Base-by-base conservation (phyloP, 2,797 vertebrate genomes). In the Crypturellus tataupa region DNA sequence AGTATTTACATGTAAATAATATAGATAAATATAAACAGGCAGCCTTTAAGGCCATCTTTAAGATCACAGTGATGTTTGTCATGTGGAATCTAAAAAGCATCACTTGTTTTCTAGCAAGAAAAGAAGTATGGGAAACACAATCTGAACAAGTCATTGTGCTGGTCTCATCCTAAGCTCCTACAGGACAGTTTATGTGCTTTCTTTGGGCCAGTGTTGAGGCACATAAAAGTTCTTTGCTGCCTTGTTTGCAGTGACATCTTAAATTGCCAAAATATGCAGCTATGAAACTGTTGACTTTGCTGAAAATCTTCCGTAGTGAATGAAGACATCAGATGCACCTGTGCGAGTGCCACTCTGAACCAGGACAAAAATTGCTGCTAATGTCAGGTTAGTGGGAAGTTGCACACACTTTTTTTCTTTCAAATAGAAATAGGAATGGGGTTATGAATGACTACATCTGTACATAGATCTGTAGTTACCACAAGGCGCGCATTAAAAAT, bases 241-340 rank as follows among this genome's bases (percentile, higher is more conserved):
- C 69, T 87, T 94, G 59, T 81, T 91, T 90, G 72, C 58, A 37
- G 27, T 60, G 78, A 63, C 39, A 60, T 94, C 55, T 87, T 55
- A 83, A 73, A 64, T 86, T 87, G 49, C 23, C 81, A 91, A 94
- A 91, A 89, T 51, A 90, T 46, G 58, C 60, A 83, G 40, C 56
- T 80, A 89, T 12, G 51, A 93, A 94, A 81, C 33, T 29, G 5
- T 63, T 55, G 86, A 56, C 76, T 90, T 91, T 87, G 37, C 51
- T 85, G 79, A 71, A 93, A 94, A 92, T 73, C 39, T 88, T 95
- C 16, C 68, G 69, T 95, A 95, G 94, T 82, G 77, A 95, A 60
- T 42, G 79, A 85, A 89, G 95, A 72, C 76, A 81, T 93, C 85
- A 95, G 82, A 91, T 77, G 42, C 39, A 79, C 72, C 58, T 81